These are phyloP conservation scores for Oasisia sp. DNA, from an alignment of 2,888 invertebrate species.

Conservation along the genomic window DNA sequence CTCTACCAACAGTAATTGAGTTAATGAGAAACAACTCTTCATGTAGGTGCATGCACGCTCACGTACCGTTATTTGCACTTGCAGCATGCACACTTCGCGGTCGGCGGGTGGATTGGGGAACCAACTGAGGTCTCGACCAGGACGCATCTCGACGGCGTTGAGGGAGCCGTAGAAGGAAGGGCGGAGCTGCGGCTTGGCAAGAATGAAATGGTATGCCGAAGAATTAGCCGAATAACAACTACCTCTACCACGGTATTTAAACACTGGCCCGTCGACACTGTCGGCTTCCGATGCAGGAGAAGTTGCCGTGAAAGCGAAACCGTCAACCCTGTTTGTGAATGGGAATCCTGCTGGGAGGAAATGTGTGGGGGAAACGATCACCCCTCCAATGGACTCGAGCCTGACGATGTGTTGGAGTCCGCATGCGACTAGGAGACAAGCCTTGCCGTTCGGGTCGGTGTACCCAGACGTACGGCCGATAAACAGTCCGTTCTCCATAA, in stretches of 20 bases:
- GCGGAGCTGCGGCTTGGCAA: neutral
- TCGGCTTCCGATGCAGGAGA: neutral
- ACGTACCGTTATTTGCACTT: neutral
- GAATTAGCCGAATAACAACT: neutral
- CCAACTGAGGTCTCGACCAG: neutral
- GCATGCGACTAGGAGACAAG: neutral
- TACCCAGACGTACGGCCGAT: neutral
- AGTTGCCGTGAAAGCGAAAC: neutral
- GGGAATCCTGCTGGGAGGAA: neutral
- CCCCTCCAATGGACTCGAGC: neutral
- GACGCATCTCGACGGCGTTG: neutral
- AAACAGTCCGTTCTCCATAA: neutral
- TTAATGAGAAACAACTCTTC: too few species aligned
- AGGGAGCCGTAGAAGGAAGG: neutral
- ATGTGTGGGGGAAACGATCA: neutral
- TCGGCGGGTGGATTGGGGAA: neutral
- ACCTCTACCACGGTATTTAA: neutral
- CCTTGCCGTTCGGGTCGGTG: neutral
- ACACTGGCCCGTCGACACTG: neutral
- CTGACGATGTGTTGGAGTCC: neutral
- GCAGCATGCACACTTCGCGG: neutral
- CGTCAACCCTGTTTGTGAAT: neutral
- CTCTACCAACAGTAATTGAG: too few species aligned
- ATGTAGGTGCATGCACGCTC: neutral
- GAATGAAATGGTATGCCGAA: neutral